These are phyloP conservation scores for Acrocephalus kingi DNA, from an alignment of 2,113 vertebrate genomes.

Conservation along the genomic window DNA sequence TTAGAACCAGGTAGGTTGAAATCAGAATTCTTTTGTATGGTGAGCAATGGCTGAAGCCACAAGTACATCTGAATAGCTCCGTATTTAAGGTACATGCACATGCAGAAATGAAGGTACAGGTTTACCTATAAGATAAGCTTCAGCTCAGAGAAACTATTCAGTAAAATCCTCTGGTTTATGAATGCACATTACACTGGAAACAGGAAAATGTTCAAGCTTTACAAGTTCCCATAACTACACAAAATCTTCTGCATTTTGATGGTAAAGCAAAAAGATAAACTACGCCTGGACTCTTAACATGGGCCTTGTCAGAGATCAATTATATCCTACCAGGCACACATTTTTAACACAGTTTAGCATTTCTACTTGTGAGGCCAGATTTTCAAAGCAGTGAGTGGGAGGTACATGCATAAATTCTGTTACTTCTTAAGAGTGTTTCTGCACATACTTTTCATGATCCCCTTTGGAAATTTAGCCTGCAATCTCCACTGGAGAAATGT, in stretches of 20 bases:
- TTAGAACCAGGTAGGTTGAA: not conserved
- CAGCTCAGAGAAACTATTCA: not conserved
- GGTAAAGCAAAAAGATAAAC: not conserved
- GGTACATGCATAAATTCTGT: constrained; percentile 38
- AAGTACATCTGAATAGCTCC: not conserved
- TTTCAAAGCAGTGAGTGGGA: constrained; percentile 48
- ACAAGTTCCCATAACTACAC: not conserved
- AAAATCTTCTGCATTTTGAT: not conserved
- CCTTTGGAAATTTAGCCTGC: constrained; percentile 4
- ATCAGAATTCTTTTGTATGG: not conserved
- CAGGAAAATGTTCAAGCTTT: not conserved
- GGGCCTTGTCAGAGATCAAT: not conserved
- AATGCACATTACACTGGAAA: not conserved
- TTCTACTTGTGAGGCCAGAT: constrained; percentile 17
- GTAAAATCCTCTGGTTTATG: not conserved
- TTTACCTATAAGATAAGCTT: not conserved
- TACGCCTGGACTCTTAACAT: not conserved
- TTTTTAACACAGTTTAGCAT: constrained; percentile 31
- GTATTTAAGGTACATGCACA: not conserved
- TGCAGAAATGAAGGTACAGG: not conserved
- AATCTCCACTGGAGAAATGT: not conserved
- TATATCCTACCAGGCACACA: constrained; percentile 4
- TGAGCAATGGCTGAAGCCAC: not conserved
- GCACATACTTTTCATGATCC: not conserved
- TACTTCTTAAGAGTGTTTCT: constrained; percentile 15